Conservation (phyloP, 2,113 vertebrate genomes). For the Agelaius tricolor region DNA sequence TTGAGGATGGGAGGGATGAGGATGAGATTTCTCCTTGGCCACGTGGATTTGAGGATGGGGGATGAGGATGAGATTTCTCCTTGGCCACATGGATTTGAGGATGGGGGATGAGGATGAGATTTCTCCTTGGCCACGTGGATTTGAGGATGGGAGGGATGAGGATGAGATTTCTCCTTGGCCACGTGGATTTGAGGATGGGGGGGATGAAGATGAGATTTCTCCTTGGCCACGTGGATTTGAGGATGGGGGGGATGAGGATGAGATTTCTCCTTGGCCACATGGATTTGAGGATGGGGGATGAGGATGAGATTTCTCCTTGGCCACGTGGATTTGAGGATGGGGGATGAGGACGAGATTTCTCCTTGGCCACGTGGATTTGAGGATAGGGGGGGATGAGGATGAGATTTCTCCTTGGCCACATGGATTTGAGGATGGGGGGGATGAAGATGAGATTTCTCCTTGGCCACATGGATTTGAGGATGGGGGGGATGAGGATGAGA, state of each 20-base stretch:
- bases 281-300: not conserved
- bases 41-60: not conserved
- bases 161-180: not conserved
- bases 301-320: not conserved
- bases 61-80: not conserved
- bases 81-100: not conserved
- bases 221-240: not conserved
- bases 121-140: not conserved
- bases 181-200: not conserved
- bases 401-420: not conserved
- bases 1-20: not conserved
- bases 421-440: too few species aligned
- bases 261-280: not conserved
- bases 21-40: not conserved
- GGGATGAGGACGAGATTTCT: not conserved
- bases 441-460: not conserved
- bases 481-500: not conserved
- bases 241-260: not conserved
- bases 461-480: fast-evolving
- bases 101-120: not conserved
- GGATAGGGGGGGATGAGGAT: not conserved
- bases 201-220: not conserved
- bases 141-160: not conserved
- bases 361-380: not conserved
- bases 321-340: not conserved